These are phyloP conservation scores for Sebastes hubbsi DNA, from an alignment of 2,797 vertebrate genomes.

Conservation along the genomic window DNA sequence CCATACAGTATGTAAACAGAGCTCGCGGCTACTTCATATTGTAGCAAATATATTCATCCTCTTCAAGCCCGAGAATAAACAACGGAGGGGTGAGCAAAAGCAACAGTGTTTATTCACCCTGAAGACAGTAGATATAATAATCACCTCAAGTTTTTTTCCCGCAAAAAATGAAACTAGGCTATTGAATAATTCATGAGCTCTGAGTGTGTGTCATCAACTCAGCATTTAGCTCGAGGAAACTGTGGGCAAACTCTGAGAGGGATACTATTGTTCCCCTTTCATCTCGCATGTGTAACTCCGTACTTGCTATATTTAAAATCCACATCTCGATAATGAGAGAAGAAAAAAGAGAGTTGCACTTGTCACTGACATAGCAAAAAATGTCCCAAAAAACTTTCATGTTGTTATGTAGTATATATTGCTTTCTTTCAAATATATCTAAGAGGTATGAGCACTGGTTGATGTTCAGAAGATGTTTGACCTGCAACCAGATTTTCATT, in stretches of 20 bases:
- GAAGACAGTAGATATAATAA: slow-evolving; percentile 79
- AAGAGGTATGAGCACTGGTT: neutral
- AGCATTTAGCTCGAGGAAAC: slow-evolving; percentile 75
- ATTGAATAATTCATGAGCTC: slow-evolving; percentile 74
- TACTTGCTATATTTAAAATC: slow-evolving; percentile 52
- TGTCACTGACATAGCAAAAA: slow-evolving; percentile 8
- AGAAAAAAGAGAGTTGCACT: slow-evolving; percentile 15
- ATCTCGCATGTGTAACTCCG: slow-evolving; percentile 51
- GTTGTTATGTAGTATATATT: neutral
- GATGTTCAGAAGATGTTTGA: neutral
- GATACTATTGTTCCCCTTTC: slow-evolving; percentile 65
- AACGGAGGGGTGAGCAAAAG: slow-evolving; percentile 36
- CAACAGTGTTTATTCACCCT: slow-evolving; percentile 71
- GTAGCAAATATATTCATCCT: slow-evolving; percentile 61
- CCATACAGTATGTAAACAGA: slow-evolving; percentile 50
- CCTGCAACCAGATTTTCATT: neutral
- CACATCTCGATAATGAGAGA: slow-evolving; percentile 48
- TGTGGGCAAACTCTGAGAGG: slow-evolving; percentile 54
- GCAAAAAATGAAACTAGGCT: slow-evolving; percentile 74
- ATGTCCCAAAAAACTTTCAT: neutral
- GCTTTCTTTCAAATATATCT: neutral
- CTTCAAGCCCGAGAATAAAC: slow-evolving; percentile 51
- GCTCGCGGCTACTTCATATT: slow-evolving; percentile 59
- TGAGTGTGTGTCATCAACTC: slow-evolving; percentile 71
- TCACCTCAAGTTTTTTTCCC: slow-evolving; percentile 64